Base-by-base conservation (phyloP, 2,888 invertebrate species). In the Adelognathus sp. region DNA sequence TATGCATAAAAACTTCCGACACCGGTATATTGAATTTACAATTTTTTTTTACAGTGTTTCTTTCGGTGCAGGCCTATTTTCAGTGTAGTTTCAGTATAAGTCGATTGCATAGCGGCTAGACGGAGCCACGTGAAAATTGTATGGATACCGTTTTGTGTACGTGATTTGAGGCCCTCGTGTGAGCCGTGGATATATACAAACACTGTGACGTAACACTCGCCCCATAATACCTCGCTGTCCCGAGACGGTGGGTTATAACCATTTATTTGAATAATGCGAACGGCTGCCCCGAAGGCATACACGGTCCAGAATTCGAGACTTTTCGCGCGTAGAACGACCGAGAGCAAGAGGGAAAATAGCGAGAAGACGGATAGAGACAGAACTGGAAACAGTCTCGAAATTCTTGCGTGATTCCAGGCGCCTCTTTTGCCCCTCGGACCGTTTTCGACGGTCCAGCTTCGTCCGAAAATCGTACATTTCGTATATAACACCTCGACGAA, bases 261-360 rank as follows among this genome's bases (percentile, higher is more conserved):
- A 79, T 79, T 75, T 75, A 75, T 79, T 79, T 72, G 75, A 76
- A 75, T 71, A 79, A 79, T 76, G 67, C 67, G 75, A 71, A 75
- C 58, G 54, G 61, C 36, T 61, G 79, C 71, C 76, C 67, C 63
- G 79, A 46, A 79, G 79, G 74, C 66, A 69, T 50, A 76, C 46
- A 41, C 50, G 44, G 29, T 50, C 18, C 39, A 18, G 58, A 14
- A 16, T 50, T 31, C 70, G 50, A 44, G 50, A 41, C 58, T 60
- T 71, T 71, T 60, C 29, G 56, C 56, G 27, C 41, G 36, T 27
- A 58, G 24, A 66, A 41, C 56, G 31, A 60, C 54, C 66, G 24
- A 58, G 44, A 31, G 39, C 24, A 16, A 50, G 44, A 29, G 4
- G 16, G 2, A 27, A 36, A 29, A 46, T n/a, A 31, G 24, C 33